phyloP scores from a whole-genome alignment of 2,113 vertebrate genomes.

The Lepidothrix coronata region DNA sequence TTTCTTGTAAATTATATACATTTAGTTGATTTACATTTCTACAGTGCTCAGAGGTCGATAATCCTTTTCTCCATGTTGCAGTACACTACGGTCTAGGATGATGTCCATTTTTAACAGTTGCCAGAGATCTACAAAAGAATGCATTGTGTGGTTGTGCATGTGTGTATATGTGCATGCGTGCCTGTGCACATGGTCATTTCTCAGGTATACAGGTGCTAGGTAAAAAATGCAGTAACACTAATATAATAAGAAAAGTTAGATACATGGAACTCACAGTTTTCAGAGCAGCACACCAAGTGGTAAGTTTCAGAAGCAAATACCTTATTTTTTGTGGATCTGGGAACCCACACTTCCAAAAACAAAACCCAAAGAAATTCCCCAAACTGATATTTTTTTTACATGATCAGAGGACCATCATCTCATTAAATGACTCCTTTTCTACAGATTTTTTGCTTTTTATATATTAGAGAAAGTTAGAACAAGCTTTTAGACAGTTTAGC shows the following conservation, averaged over 20 bases:
- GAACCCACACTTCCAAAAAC: neutral
- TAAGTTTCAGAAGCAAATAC: neutral
- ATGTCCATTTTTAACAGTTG: neutral
- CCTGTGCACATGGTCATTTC: neutral
- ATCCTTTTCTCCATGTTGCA: neutral
- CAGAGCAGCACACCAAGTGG: neutral
- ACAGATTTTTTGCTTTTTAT: neutral
- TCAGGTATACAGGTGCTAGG: neutral
- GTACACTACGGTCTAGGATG: neutral
- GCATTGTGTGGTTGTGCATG: accelerated
- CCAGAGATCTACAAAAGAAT: neutral
- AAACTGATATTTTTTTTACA: neutral
- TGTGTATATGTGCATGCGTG: accelerated
- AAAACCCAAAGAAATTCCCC: accelerated
- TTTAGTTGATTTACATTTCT: neutral
- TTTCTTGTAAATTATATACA: neutral
- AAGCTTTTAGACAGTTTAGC: neutral
- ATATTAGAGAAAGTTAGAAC: neutral
- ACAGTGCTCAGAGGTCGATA: neutral
- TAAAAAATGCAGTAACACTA: neutral
- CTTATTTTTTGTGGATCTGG: neutral
- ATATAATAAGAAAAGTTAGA: neutral
- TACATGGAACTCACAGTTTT: neutral
- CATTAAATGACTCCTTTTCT: neutral
- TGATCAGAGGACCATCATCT: neutral